Evolutionary conservation across 2,888 invertebrate genomes (phyloP), one percentile per base, ranked within the genome.

Genomic region (Saturnia japonica): DNA sequence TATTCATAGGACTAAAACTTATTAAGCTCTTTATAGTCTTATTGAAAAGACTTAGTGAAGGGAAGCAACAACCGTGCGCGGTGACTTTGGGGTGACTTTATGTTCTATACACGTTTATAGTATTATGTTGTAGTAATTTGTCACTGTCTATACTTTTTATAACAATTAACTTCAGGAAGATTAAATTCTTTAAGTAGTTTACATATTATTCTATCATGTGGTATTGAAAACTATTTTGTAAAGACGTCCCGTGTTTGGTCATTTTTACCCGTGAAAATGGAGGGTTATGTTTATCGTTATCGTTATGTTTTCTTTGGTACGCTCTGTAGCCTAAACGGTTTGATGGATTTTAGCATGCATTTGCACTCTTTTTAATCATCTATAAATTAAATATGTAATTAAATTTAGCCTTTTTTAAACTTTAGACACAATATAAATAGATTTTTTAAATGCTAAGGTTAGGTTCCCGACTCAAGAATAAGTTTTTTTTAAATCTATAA

Each of bases 1-100:
- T 64, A 64, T 64, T 64, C 64, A 19, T 40, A 40, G 64, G 62
- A 45, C 57, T 43, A 25, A 69, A 69, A 62, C 45, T 34, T 64
- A 40, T 64, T 22, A 64, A 64, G 19, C 34, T 64, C 19, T 64
- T n/a, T n/a, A n/a, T n/a, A n/a, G n/a, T n/a, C n/a, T 40, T 64
- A 57, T 57, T 64, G 40, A 64, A 64, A 40, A 34, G 16, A 64
- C 40, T n/a, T 40, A 64, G 6, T 19, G 7, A 64, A 64, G 40
- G 62, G 40, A 6, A 28, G 28, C 12, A 19, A 28, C 16, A 60
- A 14, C 28, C 28, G 62, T 16, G 34, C 14, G 9, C 57, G 57
- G 34, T 40, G 16, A 16, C 19, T 64, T 64, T 64, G 40, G 60
- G 62, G 62, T 64, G 62, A 34, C 40, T 64, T 64, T 16, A 64